A percentile compares a stretch with the other conserved stretches of the same genome.
phyloP scores from a whole-genome alignment of 2,797 vertebrate species.

The Malacoraja senta region DNA sequence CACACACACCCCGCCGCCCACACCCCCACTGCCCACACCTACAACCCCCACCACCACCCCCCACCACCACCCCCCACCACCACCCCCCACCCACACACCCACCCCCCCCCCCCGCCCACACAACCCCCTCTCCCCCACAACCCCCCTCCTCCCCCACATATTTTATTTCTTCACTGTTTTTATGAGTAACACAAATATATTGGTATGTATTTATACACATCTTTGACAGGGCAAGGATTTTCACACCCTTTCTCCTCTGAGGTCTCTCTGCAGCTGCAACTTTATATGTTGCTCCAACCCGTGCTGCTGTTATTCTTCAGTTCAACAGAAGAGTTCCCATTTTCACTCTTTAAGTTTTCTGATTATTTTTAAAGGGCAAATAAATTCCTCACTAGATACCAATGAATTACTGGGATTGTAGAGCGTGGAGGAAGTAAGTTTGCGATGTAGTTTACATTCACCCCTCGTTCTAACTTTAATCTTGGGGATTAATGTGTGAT shows the following conservation, averaged over 20 bases:
- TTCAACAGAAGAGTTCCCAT: background rate
- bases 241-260: background rate
- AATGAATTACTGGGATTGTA: background rate
- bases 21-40: too few species aligned
- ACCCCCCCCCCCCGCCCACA: too few species aligned
- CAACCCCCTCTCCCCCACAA: too few species aligned
- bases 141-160: too few species aligned
- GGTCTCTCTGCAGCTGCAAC: background rate
- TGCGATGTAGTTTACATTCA: background rate
- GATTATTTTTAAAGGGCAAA: background rate
- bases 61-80: too few species aligned
- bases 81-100: too few species aligned
- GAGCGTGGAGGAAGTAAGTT: too few species aligned
- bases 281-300: background rate
- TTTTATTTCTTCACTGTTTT: background rate
- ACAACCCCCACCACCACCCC: too few species aligned
- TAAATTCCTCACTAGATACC: too few species aligned
- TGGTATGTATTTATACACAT: background rate
- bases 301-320: background rate
- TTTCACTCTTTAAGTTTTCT: background rate
- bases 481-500: background rate
- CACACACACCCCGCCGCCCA: too few species aligned
- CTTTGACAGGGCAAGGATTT: background rate
- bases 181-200: background rate
- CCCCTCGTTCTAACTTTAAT: background rate